These are phyloP conservation scores for Drosophila kuntzei DNA, from an alignment of 2,888 invertebrate genomes.

Conservation along the genomic window DNA sequence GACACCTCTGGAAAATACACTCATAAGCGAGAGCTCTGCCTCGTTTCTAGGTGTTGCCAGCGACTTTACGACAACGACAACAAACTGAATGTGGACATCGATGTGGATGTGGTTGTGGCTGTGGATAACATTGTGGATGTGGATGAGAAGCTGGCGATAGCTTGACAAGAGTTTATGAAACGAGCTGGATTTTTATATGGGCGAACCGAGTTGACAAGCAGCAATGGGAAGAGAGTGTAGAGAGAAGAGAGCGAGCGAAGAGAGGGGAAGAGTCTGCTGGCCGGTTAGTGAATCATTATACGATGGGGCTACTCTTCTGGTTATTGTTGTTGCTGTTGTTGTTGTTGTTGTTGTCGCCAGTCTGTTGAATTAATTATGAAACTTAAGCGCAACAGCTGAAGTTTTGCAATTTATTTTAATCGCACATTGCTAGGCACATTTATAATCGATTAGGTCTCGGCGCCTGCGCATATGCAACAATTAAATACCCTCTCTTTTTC, in stretches of 20 bases:
- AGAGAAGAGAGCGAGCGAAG: conserved; percentile 24
- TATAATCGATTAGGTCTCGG: conserved; percentile 76
- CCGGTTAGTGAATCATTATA: conserved; percentile 77
- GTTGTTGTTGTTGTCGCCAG: conserved; percentile 29
- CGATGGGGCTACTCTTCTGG: conserved; percentile 46
- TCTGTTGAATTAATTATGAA: conserved; percentile 78
- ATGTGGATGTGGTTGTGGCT: conserved; percentile 3
- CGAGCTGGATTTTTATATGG: conserved; percentile 72
- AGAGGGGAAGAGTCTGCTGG: conserved; percentile 22
- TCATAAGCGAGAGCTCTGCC: conserved; percentile 66
- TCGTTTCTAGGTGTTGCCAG: conserved; percentile 77
- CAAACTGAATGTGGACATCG: conserved; percentile 20
- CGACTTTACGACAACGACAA: conserved; percentile 69
- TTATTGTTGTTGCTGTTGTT: conserved; percentile 31
- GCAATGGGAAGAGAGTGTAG: background rate
- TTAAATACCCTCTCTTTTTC: background rate
- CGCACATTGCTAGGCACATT: conserved; percentile 79
- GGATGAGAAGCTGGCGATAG: conserved; percentile 67
- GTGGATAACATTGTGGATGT: conserved; percentile 25
- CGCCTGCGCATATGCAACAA: conserved; percentile 40
- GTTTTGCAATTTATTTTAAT: conserved; percentile 82
- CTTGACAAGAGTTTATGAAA: conserved; percentile 81
- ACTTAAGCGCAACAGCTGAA: conserved; percentile 71
- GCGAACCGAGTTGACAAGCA: conserved; percentile 71
- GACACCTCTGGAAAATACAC: conserved; percentile 85